Percentiles rank a stretch among this genome's conserved stretches.
phyloP scores from a whole-genome alignment of 2,113 vertebrate species.

The Todiramphus chloris region DNA sequence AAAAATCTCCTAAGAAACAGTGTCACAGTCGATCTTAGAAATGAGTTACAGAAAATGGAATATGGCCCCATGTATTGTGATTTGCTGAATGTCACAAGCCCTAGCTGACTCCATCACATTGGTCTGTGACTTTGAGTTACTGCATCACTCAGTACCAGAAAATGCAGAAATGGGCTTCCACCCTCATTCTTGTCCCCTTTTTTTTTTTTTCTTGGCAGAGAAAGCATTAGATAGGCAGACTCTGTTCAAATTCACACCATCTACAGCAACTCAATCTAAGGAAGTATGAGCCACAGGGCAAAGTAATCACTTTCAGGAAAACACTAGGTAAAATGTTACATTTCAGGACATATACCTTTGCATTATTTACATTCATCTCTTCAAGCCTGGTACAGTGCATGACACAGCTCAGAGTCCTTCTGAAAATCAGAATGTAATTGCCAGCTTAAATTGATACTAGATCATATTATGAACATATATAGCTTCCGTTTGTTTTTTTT shows the following conservation, averaged over 20 bases:
- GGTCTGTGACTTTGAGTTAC: background rate
- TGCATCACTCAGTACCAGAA: background rate
- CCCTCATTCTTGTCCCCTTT: background rate
- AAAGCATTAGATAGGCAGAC: background rate
- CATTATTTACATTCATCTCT: background rate
- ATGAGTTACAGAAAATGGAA: background rate
- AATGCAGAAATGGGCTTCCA: background rate
- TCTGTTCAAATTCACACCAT: background rate
- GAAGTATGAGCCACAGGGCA: background rate
- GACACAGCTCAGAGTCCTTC: background rate
- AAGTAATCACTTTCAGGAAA: background rate
- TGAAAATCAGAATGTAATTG: background rate
- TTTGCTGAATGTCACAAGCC: background rate
- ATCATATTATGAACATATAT: background rate
- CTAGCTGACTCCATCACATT: background rate
- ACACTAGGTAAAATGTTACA: background rate
- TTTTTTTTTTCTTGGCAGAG: background rate
- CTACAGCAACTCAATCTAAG: background rate
- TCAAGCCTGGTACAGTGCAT: accelerated
- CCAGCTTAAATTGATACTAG: background rate
- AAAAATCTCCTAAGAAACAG: background rate
- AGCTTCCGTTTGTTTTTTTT: background rate
- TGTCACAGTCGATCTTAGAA: background rate
- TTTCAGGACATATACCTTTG: background rate
- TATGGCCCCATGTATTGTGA: too few species aligned